phyloP scores from a whole-genome alignment of 1,140 invertebrate species.

The Globodera rostochiensis region DNA sequence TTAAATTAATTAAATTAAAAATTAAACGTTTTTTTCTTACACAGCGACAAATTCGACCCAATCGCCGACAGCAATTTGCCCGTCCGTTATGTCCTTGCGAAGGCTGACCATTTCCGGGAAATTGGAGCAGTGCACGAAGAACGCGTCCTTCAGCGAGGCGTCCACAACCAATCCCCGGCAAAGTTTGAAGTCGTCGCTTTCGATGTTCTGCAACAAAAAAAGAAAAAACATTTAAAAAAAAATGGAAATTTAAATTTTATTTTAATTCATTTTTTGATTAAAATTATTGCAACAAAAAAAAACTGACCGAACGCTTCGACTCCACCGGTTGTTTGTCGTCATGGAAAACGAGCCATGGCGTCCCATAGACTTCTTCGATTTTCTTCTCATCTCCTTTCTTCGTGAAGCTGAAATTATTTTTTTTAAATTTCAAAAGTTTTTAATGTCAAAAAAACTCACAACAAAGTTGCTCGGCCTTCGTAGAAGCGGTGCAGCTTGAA shows the following conservation, averaged over 20 bases:
- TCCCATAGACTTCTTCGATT: slow-evolving; percentile 13
- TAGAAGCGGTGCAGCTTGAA: slow-evolving; percentile 20
- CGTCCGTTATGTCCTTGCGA: neutral
- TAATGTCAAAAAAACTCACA: neutral
- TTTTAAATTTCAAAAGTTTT: neutral
- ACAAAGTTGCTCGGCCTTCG: neutral
- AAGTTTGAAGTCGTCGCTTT: neutral
- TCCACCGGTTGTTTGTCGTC: neutral
- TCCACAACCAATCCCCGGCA: slow-evolving; percentile 8
- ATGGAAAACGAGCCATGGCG: slow-evolving; percentile 27
- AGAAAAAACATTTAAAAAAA: neutral
- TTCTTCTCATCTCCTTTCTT: neutral
- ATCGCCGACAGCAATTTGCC: neutral
- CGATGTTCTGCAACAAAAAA: neutral
- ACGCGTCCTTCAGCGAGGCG: neutral
- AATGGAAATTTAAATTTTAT: neutral
- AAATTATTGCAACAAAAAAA: neutral
- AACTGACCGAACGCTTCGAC: neutral
- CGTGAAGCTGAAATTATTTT: slow-evolving; percentile 8
- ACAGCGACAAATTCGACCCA: neutral
- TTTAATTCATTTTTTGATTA: neutral
- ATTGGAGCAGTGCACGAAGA: neutral
- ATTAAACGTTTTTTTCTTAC: neutral
- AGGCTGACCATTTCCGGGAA: neutral
- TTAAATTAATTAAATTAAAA: neutral